Base-by-base conservation (phyloP, 2,888 invertebrate genomes). In the Scaptomyza caliginosa region DNA sequence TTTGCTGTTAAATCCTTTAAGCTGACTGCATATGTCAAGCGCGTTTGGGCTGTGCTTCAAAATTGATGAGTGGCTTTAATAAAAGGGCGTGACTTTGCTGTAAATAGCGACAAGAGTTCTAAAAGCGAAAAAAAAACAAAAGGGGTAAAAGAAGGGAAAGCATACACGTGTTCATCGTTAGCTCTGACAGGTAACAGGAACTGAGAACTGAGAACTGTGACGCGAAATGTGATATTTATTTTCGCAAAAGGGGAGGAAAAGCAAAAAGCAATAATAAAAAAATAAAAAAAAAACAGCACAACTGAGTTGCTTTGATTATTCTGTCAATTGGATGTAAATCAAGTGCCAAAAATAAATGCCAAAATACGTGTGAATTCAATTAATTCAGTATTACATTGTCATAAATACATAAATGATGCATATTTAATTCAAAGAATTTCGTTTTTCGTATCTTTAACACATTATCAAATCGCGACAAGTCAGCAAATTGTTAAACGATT, bases 51-150 rank as follows among this genome's bases (percentile, higher is more conserved):
- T 52, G 68, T 67, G 49, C 81, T 70, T 73, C 55, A 77, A 62
- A 87, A 83, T 87, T 83, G 88, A 87, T 83, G 88, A 86, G 88
- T 87, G 64, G 86, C 88, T 87, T 83, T 87, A 83, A 83, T 87
- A 83, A 85, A 77, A 74, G 86, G 85, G 80, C 83, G 77, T 79
- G 83, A 85, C 88, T 87, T 87, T 74, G 74, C 67, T 83, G 77
- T 83, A 86, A 86, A 82, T 83, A 71, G 70, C 74, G 50, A 59
- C 59, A 59, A 49, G 67, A 58, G 49, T 45, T 21, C 23, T 28
- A 24, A 67, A 26, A 30, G 34, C 10, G 1, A 8, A 4, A 1
- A 13, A 36, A 23, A 17, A 8, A 4, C 2, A 13, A 36, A 23
- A 17, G 10, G 8, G 11, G n/a, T 8, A 32, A n/a, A 11, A 6